These are phyloP conservation scores for Callitettix versicolor DNA, from an alignment of 1,140 invertebrate species.

Conservation along the genomic window DNA sequence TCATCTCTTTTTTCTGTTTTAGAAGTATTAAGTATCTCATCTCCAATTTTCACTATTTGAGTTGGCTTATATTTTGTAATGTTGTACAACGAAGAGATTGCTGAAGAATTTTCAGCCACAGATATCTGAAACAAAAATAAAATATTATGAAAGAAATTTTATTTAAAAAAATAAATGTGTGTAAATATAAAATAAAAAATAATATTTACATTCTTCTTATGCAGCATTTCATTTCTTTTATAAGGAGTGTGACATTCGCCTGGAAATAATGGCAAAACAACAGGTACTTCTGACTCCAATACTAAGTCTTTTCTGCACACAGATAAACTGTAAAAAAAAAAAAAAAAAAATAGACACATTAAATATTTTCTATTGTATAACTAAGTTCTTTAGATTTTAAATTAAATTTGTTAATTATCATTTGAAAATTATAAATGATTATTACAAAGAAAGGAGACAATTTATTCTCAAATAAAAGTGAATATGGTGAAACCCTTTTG, in stretches of 20 bases:
- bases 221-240: slow-evolving; percentile 1
- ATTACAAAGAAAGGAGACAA: no score
- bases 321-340: slow-evolving; percentile 47
- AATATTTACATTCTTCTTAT: not conserved
- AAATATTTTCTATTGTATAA: not conserved
- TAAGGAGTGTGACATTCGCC: slow-evolving; percentile 59
- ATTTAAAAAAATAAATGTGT: not conserved
- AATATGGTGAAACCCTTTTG: no score
- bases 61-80: slow-evolving; percentile 22
- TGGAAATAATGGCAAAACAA: slow-evolving; percentile 57
- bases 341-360: no score
- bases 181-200: not conserved
- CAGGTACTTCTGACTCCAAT: slow-evolving; percentile 59
- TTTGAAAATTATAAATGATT: no score
- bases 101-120: not conserved
- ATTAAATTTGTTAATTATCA: no score
- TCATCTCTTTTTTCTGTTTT: not conserved
- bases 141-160: not conserved
- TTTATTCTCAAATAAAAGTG: no score
- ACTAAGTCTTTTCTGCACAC: slow-evolving; percentile 64
- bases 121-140: slow-evolving; percentile 2
- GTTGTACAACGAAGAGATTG: not conserved
- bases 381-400: no score
- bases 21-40: slow-evolving; percentile 16
- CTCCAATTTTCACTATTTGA: slow-evolving; percentile 30